Evolutionary conservation across 2,888 invertebrate species (phyloP).

Genomic region (Amphipyra berbera): DNA sequence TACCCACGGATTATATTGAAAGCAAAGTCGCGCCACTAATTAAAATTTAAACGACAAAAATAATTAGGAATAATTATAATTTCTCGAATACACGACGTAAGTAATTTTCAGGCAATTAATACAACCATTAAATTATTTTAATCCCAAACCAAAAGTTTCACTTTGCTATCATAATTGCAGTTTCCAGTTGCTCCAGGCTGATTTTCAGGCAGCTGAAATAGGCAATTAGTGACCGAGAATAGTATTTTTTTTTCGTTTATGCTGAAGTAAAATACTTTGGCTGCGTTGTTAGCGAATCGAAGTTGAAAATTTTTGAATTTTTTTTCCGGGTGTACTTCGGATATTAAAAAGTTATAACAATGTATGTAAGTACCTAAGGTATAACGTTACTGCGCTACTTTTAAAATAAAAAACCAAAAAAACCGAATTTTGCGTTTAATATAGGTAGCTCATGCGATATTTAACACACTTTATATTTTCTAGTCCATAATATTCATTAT

Average conservation of each 20-base stretch:
- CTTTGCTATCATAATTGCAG: conserved; percentile 67
- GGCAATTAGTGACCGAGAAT: conserved; percentile 69
- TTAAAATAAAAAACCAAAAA: no score
- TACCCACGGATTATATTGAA: no score
- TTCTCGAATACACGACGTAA: not conserved
- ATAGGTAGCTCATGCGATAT: no score
- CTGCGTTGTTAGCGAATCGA: conserved; percentile 17
- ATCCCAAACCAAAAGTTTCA: conserved; percentile 52
- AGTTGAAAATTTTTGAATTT: conserved; percentile 6
- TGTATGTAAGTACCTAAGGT: no score
- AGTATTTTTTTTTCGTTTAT: conserved; percentile 58
- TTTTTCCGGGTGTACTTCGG: not conserved
- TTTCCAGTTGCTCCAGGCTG: conserved; percentile 61
- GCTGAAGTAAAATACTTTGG: conserved; percentile 37
- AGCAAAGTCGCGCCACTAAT: not conserved
- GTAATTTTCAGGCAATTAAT: conserved; percentile 28
- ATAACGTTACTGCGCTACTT: no score
- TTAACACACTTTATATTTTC: no score
- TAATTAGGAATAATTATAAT: not conserved
- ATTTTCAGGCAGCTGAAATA: conserved; percentile 68
- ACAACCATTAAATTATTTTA: conserved; percentile 40
- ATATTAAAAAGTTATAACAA: no score
- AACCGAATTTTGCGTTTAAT: no score
- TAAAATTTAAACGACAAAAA: not conserved
- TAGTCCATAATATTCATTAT: no score